phyloP scores from a whole-genome alignment of 2,888 invertebrate species.

The Catocala nupta region DNA sequence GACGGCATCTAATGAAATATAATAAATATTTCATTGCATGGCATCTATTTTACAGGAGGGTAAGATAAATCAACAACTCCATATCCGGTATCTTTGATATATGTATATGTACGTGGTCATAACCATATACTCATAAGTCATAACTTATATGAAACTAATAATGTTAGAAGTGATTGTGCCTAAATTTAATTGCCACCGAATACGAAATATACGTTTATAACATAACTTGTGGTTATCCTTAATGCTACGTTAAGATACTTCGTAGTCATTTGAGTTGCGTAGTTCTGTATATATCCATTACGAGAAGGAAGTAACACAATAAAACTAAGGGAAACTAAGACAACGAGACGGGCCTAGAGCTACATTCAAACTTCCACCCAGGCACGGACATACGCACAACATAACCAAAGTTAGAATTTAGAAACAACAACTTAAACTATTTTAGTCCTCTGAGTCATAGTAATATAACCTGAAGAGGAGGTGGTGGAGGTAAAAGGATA shows the following conservation, averaged over 20 bases:
- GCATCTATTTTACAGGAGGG: no score
- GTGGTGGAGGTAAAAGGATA: no score
- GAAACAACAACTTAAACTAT: no score
- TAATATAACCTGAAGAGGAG: no score
- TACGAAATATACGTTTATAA: background rate
- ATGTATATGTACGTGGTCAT: slow-evolving; percentile 2
- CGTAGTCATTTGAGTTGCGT: background rate
- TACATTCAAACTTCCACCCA: no score
- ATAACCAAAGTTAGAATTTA: no score
- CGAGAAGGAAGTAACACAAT: slow-evolving; percentile 26
- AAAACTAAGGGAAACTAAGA: slow-evolving; percentile 29
- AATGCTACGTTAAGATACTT: slow-evolving; percentile 3
- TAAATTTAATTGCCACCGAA: background rate
- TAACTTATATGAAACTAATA: slow-evolving; percentile 3
- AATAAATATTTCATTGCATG: no score
- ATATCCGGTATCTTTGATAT: slow-evolving; percentile 5
- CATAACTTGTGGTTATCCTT: background rate
- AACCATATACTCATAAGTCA: background rate
- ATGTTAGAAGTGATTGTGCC: background rate
- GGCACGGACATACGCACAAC: no score
- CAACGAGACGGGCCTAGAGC: no score
- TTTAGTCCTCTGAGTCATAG: no score
- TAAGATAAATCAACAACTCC: slow-evolving; percentile 3
- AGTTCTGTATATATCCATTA: slow-evolving; percentile 2
- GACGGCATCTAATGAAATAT: no score